Evolutionary conservation across 2,113 vertebrate species (phyloP), one percentile per base, ranked within the genome.

Genomic region (Aspidoscelis tigris): DNA sequence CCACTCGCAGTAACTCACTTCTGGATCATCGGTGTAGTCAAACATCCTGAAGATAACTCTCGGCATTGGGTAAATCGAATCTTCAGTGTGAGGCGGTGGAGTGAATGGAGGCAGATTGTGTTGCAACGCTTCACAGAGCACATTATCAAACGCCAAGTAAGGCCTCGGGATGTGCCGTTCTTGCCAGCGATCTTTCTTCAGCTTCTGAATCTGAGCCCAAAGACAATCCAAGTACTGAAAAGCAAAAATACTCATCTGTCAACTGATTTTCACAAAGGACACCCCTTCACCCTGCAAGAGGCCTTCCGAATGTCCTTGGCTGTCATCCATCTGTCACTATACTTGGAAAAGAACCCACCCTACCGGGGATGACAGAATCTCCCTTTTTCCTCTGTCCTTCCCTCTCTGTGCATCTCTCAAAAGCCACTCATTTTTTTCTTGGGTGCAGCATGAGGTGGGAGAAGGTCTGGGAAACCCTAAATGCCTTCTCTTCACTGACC

Each of bases 61-160:
- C 43, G 99, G 99, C 96, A 99, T 97, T 0, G 98, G 98, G 91
- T 99, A 99, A 18, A 97, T 89, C 0, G 97, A 98, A 39, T 97
- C 97, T 12, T 98, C 97, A 0, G 97, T 98, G 94, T 99, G 98
- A 44, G 98, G 98, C 0, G 98, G 99, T 0, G 98, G 98, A 0
- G 98, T 99, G 87, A 99, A 99, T 0, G 98, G 98, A n/a, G 99
- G 98, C 94, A 99, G 95, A 81, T 99, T 99, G 95, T 99, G 99
- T 76, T 99, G 99, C 82, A 99, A 95, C 0, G 99, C 98, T 93
- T 99, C 98, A 85, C 99, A 99, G 41, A 99, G 96, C 72, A 99
- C 98, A 33, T 98, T 99, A 94, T 99, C 99, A 76, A 99, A 99
- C 79, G 98, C 99, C 71, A 99, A 96, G 94, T 99, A 99, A 2